Conservation (phyloP, 2,888 invertebrate genomes). For the Plagodis dolabraria region DNA sequence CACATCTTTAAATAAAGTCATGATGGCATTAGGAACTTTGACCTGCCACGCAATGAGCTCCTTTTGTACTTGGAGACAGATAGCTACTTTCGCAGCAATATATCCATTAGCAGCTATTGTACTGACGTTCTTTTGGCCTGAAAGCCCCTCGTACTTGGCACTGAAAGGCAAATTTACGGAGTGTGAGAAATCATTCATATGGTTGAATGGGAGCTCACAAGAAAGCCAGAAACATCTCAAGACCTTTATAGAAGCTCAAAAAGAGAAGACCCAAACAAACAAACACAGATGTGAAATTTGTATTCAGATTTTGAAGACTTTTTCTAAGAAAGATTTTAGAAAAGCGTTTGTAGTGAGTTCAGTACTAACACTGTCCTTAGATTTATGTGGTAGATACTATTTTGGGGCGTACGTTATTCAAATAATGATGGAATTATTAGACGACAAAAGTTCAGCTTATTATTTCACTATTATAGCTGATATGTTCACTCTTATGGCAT, state of each 20-base stretch:
- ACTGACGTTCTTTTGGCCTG: slow-evolving; percentile 51
- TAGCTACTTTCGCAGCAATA: slow-evolving; percentile 39
- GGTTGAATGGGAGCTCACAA: slow-evolving; percentile 45
- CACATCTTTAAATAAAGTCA: slow-evolving; percentile 45
- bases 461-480: slow-evolving; percentile 53
- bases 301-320: slow-evolving; percentile 25
- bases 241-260: slow-evolving; percentile 43
- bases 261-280: slow-evolving; percentile 32
- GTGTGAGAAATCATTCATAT: slow-evolving; percentile 48
- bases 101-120: slow-evolving; percentile 33
- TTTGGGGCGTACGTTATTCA: slow-evolving; percentile 48
- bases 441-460: slow-evolving; percentile 43
- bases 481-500: slow-evolving; percentile 42
- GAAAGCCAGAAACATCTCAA: slow-evolving; percentile 45
- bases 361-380: slow-evolving; percentile 46
- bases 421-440: slow-evolving; percentile 49
- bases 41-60: slow-evolving; percentile 49
- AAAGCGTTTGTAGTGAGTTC: slow-evolving; percentile 45
- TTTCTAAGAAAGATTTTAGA: slow-evolving; percentile 46
- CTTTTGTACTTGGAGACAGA: slow-evolving; percentile 51
- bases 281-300: slow-evolving; percentile 5
- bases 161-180: slow-evolving; percentile 51
- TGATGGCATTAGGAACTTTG: slow-evolving; percentile 43
- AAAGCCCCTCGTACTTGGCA: slow-evolving; percentile 55
- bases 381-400: slow-evolving; percentile 52